phyloP scores from a whole-genome alignment of 2,888 invertebrate genomes.

The Lasioglossum pauxillum region DNA sequence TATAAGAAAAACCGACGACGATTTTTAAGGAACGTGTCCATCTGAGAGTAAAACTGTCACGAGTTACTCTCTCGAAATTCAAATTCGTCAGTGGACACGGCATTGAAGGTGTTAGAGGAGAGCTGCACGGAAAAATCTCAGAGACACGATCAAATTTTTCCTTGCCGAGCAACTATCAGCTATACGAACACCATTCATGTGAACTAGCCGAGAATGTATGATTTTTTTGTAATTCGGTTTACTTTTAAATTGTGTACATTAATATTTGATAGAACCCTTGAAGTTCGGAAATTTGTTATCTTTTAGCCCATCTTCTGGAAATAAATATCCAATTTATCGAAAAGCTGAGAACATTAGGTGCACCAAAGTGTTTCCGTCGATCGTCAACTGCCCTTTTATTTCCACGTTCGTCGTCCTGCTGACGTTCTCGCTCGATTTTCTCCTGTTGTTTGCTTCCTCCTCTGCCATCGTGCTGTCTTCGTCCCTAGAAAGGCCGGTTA shows the following conservation, averaged over 20 bases:
- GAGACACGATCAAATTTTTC: too few species aligned
- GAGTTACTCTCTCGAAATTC: too few species aligned
- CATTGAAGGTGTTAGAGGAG: too few species aligned
- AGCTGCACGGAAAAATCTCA: too few species aligned
- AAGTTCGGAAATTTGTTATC: neutral
- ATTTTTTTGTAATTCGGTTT: neutral
- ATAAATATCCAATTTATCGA: neutral
- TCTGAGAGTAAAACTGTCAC: too few species aligned
- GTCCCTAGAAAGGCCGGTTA: conserved; percentile 46
- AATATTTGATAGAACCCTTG: neutral
- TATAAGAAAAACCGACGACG: neutral
- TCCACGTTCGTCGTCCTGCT: conserved; percentile 42
- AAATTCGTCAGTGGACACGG: too few species aligned
- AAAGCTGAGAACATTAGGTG: conserved; percentile 33
- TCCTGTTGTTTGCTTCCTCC: neutral
- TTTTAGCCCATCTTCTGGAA: neutral
- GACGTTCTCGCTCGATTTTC: conserved; percentile 48
- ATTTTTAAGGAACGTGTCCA: neutral
- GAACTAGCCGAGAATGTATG: neutral
- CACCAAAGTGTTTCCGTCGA: conserved; percentile 36
- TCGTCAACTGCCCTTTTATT: conserved; percentile 52
- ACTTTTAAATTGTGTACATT: neutral
- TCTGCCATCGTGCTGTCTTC: conserved; percentile 14
- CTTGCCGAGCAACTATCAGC: too few species aligned
- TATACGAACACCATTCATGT: too few species aligned